A percentile compares a stretch with the other conserved stretches of the same genome.
These are phyloP conservation scores for Microcebus jonahi DNA, from an alignment of 2,113 vertebrate genomes.

Conservation along the genomic window DNA sequence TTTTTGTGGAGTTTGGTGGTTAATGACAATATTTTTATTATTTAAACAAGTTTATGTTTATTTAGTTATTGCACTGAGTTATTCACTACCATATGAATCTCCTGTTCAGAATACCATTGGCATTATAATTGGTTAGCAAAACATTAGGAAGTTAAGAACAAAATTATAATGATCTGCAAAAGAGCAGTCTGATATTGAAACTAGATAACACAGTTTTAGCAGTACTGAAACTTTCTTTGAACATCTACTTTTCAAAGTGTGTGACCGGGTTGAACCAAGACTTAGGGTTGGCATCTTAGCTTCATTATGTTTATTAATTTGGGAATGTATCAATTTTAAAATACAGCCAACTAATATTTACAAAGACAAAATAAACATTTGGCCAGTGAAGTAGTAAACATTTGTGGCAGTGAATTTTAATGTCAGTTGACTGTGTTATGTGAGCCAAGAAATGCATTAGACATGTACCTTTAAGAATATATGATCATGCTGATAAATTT, in stretches of 20 bases:
- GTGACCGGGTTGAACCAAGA: neutral
- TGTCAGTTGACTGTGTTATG: neutral
- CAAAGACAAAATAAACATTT: neutral
- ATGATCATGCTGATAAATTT: neutral
- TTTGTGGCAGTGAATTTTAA: neutral
- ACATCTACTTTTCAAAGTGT: neutral
- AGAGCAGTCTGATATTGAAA: neutral
- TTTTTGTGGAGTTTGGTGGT: neutral
- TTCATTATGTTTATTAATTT: neutral
- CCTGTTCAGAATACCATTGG: neutral
- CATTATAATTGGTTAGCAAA: neutral
- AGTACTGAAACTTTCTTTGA: neutral
- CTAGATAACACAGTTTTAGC: neutral
- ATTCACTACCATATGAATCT: neutral
- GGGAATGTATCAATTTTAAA: neutral
- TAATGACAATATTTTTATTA: slow-evolving; percentile 40
- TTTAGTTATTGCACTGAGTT: neutral
- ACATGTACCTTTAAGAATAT: neutral
- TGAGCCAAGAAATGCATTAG: neutral
- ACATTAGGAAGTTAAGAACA: neutral
- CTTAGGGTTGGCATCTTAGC: neutral
- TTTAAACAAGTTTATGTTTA: slow-evolving; percentile 45
- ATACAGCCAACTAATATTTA: neutral
- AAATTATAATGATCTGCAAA: neutral
- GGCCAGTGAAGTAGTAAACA: neutral